Evolutionary conservation across 2,113 vertebrate genomes (phyloP).

Genomic region (Pangasianodon gigas): DNA sequence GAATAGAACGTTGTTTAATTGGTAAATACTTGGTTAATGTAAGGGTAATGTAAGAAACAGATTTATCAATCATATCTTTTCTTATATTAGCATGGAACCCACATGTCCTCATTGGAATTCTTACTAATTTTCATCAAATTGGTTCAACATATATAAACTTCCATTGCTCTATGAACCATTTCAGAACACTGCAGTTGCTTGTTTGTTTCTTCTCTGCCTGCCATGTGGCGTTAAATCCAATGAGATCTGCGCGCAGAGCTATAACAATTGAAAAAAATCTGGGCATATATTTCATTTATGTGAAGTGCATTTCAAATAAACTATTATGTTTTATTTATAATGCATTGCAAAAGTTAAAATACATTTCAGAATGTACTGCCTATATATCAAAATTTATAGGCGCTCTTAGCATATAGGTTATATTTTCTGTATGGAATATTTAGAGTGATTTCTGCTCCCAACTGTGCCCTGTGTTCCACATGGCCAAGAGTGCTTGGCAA

Average conservation of each 20-base stretch:
- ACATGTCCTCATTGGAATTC: not conserved
- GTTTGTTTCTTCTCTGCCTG: not conserved
- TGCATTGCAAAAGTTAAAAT: not conserved
- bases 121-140: not conserved
- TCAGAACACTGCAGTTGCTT: not conserved
- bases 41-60: not conserved
- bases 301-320: not conserved
- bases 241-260: not conserved
- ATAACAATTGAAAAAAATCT: not conserved
- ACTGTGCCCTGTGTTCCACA: not conserved
- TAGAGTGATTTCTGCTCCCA: not conserved
- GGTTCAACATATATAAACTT: not conserved
- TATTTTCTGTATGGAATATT: not conserved
- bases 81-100: not conserved
- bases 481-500: conserved; percentile 4
- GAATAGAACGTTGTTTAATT: not conserved
- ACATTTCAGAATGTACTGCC: not conserved
- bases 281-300: not conserved
- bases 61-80: not conserved
- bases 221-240: not conserved
- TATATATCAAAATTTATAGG: not conserved
- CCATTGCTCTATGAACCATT: not conserved
- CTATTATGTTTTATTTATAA: not conserved
- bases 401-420: not conserved
- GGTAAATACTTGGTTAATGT: not conserved